phyloP scores from a whole-genome alignment of 2,888 invertebrate species.

The Petrolisthes cinctipes region DNA sequence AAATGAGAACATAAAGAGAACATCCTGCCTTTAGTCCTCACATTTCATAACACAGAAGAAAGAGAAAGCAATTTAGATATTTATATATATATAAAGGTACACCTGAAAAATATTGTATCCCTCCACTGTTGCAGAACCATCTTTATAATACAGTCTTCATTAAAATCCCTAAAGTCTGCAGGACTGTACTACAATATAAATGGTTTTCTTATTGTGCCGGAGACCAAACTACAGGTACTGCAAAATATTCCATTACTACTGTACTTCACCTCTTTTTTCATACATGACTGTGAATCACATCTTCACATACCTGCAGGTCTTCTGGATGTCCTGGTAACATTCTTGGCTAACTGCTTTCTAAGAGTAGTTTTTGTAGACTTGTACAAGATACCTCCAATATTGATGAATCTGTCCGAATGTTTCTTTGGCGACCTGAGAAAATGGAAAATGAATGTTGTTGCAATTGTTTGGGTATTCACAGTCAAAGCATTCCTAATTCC shows the following conservation, averaged over 20 bases:
- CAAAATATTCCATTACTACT: neutral
- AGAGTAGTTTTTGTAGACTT: constrained; percentile 60
- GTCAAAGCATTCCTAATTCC: too few species aligned
- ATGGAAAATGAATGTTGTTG: neutral
- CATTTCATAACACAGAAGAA: too few species aligned
- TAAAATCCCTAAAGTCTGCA: too few species aligned
- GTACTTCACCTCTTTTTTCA: neutral
- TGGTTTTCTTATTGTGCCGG: neutral
- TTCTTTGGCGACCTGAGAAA: constrained; percentile 9
- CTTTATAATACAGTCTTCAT: too few species aligned
- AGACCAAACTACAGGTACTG: neutral
- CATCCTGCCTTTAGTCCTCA: too few species aligned
- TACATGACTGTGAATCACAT: neutral
- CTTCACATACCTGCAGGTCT: neutral
- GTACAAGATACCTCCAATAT: constrained; percentile 62
- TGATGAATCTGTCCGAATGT: constrained; percentile 50
- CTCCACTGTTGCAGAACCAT: too few species aligned
- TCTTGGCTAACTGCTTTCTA: constrained; percentile 50
- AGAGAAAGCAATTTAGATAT: too few species aligned
- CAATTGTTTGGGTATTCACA: neutral
- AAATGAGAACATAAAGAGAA: too few species aligned
- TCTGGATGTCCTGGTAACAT: neutral
- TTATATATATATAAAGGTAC: too few species aligned
- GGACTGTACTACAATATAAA: too few species aligned
- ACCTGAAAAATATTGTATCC: too few species aligned